phyloP scores from a whole-genome alignment of 1,140 invertebrate species.

The Ladona fulva region DNA sequence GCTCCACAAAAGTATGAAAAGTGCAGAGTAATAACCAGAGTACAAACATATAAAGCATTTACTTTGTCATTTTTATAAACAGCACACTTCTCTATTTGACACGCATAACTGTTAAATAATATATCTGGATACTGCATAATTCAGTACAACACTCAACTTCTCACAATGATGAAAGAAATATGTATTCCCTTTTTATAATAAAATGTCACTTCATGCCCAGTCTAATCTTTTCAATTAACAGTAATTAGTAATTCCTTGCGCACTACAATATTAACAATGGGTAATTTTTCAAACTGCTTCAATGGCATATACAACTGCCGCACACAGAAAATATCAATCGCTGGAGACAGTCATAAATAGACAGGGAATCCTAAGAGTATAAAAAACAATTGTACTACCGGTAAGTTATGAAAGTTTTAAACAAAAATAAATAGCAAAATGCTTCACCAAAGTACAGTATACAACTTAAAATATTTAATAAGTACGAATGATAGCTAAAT shows the following conservation, averaged over 20 bases:
- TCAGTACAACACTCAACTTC: neutral
- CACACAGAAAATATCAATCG: neutral
- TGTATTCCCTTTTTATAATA: neutral
- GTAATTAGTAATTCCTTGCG: neutral
- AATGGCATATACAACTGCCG: neutral
- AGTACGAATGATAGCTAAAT: neutral
- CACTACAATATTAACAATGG: neutral
- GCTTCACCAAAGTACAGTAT: neutral
- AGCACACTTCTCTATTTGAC: neutral
- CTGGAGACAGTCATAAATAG: neutral
- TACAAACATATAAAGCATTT: constrained; percentile 4
- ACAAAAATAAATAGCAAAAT: neutral
- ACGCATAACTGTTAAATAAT: neutral
- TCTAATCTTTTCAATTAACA: neutral
- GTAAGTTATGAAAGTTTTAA: neutral
- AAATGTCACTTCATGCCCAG: neutral
- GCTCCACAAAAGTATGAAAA: neutral
- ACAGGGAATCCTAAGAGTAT: neutral
- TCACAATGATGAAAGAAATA: neutral
- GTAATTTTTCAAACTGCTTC: neutral
- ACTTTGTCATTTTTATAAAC: neutral
- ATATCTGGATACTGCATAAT: neutral
- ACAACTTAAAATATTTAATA: neutral
- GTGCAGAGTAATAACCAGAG: neutral
- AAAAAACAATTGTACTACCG: neutral